phyloP scores from a whole-genome alignment of 2,888 invertebrate species.

The Lucinisca nassula region DNA sequence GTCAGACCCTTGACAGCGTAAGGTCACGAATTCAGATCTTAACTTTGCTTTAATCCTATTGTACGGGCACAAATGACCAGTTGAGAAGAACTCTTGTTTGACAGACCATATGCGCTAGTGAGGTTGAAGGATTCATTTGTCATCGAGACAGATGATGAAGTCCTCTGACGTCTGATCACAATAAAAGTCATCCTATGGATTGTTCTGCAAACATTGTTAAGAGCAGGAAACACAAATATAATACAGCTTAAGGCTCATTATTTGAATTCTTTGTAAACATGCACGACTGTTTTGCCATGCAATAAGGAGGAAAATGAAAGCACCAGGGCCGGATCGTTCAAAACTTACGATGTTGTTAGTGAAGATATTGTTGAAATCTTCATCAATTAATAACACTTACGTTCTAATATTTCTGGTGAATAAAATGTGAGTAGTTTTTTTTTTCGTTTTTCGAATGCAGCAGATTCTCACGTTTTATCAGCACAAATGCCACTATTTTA shows the following conservation, averaged over 20 bases:
- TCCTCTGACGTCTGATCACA: slow-evolving; percentile 13
- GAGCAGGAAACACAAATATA: slow-evolving; percentile 58
- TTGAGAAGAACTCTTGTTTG: slow-evolving; percentile 47
- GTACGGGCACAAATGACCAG: slow-evolving; percentile 66
- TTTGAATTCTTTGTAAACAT: background rate
- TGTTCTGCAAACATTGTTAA: slow-evolving; percentile 66
- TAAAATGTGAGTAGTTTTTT: too few relatives aligned
- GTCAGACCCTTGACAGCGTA: slow-evolving; percentile 49
- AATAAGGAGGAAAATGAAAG: background rate
- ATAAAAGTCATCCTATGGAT: slow-evolving; percentile 56
- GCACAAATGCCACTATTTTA: too few relatives aligned
- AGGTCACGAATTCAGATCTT: slow-evolving; percentile 56
- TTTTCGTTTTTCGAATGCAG: too few relatives aligned
- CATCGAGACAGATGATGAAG: slow-evolving; percentile 41
- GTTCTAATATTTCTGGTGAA: too few relatives aligned
- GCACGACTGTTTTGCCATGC: background rate
- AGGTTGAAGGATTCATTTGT: slow-evolving; percentile 53
- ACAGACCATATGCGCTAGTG: slow-evolving; percentile 66
- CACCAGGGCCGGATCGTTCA: too few relatives aligned
- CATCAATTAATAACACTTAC: too few relatives aligned
- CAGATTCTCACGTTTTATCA: too few relatives aligned
- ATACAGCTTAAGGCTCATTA: slow-evolving; percentile 14
- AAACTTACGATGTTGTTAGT: too few relatives aligned
- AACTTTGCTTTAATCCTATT: slow-evolving; percentile 44
- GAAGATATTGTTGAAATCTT: too few relatives aligned